Base-by-base conservation (phyloP, 1,140 invertebrate species). In the Bombus impatiens region DNA sequence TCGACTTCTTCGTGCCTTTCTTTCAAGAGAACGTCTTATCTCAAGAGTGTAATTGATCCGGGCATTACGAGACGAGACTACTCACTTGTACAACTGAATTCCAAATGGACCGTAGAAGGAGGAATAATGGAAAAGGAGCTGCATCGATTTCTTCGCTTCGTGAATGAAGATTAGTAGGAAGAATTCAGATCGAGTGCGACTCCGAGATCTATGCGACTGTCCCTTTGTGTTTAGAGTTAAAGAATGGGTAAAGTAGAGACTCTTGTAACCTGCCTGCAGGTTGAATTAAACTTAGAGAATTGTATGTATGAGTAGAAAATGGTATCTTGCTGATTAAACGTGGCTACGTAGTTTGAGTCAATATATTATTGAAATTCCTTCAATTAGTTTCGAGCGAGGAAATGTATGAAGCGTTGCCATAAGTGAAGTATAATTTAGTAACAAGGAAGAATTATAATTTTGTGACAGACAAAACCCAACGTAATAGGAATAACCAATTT, bases 41-140 rank as follows among this genome's bases (percentile, higher is more conserved):
- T 80, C 40, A 44, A n/a, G 65, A 53, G 32, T 70, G 78, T 80
- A 80, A 80, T 80, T 80, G 65, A 80, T 80, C 78, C 65, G n/a
- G 13, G 65, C 78, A 80, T 80, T 70, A 53, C 44, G 62, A 15
- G 77, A 32, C 40, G 40, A 47, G 42, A 32, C 35, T 57, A 42
- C 25, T 68, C 65, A 22, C 78, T 79, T 37, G 78, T 53, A 70
- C 65, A 9, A 37, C 44, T 47, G 67, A 70, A 70, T 70, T 70
- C 65, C 22, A 44, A 79, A 35, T 47, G 65, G n/a, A 13, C n/a
- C 0, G 59, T 25, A 25, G 78, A 59, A 8, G 53, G 13, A 22
- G 76, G 57, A 65, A 44, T 28, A 78, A 78, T 42, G 44, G 65
- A 67, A 67, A 25, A 9, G 62, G 9, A 59, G 3, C 25, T 22